Base-by-base conservation (phyloP, 2,797 vertebrate genomes). In the Amphiprion clarkii region DNA sequence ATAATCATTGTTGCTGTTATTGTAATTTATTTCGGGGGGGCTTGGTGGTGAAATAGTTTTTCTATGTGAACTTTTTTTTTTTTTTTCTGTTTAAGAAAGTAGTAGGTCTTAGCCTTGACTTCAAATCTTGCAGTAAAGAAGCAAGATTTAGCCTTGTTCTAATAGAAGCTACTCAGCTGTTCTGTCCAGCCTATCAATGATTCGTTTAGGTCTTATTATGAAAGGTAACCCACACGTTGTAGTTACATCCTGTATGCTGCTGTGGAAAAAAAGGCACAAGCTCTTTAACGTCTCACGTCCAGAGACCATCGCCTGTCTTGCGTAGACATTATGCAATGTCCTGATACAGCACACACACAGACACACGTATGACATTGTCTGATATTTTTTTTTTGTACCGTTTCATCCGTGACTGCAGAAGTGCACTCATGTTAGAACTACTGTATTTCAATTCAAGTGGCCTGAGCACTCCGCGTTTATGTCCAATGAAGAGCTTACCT, bases 101-200 rank as follows among this genome's bases (percentile, higher is more conserved):
- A 81, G 81, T 88, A 87, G 82, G 72, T 87, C 63, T 89, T 88
- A 90, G 88, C 84, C 87, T 91, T 88, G 85, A 92, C 73, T 87
- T 86, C 36, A 66, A 75, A 76, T 88, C 88, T 87, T 88, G 87
- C 86, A 7, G 69, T 81, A 85, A 84, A 79, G 61, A 76, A 83
- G 87, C 86, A 92, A 89, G 90, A 93, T 89, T 91, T 90, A 87
- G 91, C 90, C 88, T 91, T 89, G 81, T 85, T 87, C 79, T 88
- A 82, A 76, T 81, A 82, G 81, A 89, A 87, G 81, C 81, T 82
- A 67, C 78, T 90, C 81, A 56, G 82, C 79, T 85, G 70, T 75
- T 79, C 73, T 77, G 63, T 81, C 80, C 88, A 86, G 87, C 88
- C 81, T 84, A 60, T 85, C 19, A 19, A 52, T 84, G 44, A 62